Conservation (phyloP, 2,797 vertebrate species). For the Takifugu ocellatus region DNA sequence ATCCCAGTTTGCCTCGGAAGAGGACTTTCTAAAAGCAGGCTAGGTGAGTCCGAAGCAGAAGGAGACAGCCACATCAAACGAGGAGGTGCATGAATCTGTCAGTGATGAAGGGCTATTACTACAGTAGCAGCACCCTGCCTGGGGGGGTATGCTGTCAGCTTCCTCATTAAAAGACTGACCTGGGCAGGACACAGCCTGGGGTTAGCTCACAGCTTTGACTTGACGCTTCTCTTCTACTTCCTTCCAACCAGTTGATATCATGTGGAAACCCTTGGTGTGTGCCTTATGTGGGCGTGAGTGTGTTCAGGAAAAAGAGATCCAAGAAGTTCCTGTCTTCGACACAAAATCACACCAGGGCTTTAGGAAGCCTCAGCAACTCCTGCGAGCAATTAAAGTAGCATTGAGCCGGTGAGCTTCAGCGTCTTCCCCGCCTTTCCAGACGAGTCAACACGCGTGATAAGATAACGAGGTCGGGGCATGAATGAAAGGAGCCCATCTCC, state of each 20-base stretch:
- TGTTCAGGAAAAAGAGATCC: slow-evolving; percentile 29
- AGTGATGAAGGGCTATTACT: slow-evolving; percentile 73
- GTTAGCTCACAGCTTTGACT: slow-evolving; percentile 30
- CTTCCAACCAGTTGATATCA: background rate
- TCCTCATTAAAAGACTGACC: slow-evolving; percentile 71
- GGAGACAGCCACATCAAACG: slow-evolving; percentile 72
- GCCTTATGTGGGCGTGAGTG: slow-evolving; percentile 6
- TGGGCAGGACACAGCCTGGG: slow-evolving; percentile 41
- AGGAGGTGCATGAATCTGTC: slow-evolving; percentile 71
- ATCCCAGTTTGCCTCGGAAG: slow-evolving; percentile 38
- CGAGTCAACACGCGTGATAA: slow-evolving; percentile 49
- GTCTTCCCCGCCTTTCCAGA: slow-evolving; percentile 34
- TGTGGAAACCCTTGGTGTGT: background rate
- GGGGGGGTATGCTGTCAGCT: slow-evolving; percentile 67
- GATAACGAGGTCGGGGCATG: slow-evolving; percentile 34
- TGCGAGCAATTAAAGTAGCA: slow-evolving; percentile 67
- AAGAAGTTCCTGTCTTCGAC: slow-evolving; percentile 53
- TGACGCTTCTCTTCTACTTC: slow-evolving; percentile 15
- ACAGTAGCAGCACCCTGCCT: slow-evolving; percentile 68
- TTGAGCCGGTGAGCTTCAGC: slow-evolving; percentile 43
- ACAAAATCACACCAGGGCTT: slow-evolving; percentile 62
- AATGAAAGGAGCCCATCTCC: slow-evolving; percentile 39
- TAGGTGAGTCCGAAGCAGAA: slow-evolving; percentile 46
- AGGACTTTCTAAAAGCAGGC: slow-evolving; percentile 53
- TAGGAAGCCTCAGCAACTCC: slow-evolving; percentile 64